Evolutionary conservation across 2,113 vertebrate species (phyloP), one percentile per base, ranked within the genome.

Genomic region (Nothoprocta pentlandii): DNA sequence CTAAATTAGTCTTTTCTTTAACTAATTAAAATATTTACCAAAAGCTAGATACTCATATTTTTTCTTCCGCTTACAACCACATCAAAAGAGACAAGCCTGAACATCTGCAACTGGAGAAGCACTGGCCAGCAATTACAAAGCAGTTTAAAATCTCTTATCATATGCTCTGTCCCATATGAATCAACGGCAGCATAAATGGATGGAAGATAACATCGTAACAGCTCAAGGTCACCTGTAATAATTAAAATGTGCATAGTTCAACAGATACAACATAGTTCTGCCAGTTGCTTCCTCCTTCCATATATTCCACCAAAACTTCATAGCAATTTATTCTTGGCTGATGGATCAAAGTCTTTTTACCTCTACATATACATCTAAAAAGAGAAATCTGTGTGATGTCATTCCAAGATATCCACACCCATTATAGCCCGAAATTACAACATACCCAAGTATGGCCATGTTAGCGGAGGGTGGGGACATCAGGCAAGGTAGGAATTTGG

Each of bases 401-500:
- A 96, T 89, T 96, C 87, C 87, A 90, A 95, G 85, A 70, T 71
- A 96, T 64, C 80, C 82, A 95, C 75, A 95, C 93, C 94, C 89
- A 95, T 80, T n/a, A 46, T 1, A 95, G 83, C 80, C 70, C 95
- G 66, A 85, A 94, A 91, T 95, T 96, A 93, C 94, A 95, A 94
- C 91, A 96, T 61, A 95, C 12, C 90, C 90, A 94, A 87, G 76
- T 68, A 88, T 86, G 90, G 95, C 93, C 71, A 69, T 89, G 94
- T 87, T 96, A 92, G 90, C 88, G 41, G 69, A 96, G 92, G 91
- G 91, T 93, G 95, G 95, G 93, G 94, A 66, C 64, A 78, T 36
- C 76, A 89, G 89, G 69, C 89, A 94, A 97, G 90, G 96, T 51
- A 97, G 83, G 92, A 96, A 96, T 96, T 95, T 86, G 93, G 96